A percentile compares a stretch with the other conserved stretches of the same genome.
phyloP scores from a whole-genome alignment of 92 coral and sea anemone species.

The Scolanthus callimorphus region DNA sequence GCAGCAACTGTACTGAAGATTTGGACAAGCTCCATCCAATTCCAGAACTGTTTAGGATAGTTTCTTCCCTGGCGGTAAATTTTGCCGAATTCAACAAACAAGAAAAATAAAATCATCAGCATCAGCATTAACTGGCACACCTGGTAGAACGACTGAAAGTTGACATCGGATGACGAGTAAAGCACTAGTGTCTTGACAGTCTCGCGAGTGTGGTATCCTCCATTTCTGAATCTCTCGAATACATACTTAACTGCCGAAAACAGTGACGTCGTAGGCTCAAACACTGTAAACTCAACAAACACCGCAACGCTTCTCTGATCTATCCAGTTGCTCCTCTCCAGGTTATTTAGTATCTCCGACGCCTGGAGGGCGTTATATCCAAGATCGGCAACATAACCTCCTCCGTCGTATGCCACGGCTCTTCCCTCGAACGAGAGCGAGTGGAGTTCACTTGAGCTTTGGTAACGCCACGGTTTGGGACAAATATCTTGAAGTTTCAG shows the following conservation, averaged over 20 bases:
- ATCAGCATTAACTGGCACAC: constrained; percentile 70
- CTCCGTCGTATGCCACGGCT: constrained; percentile 59
- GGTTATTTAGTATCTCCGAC: constrained; percentile 27
- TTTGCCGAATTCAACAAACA: constrained; percentile 75
- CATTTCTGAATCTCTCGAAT: constrained; percentile 56
- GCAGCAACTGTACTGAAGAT: constrained; percentile 55
- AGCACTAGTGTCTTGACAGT: constrained; percentile 61
- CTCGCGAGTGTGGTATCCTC: constrained; percentile 41
- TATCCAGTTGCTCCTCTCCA: constrained; percentile 57
- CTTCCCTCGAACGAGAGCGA: constrained; percentile 55
- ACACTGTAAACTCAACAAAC: constrained; percentile 69
- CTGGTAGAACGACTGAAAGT: constrained; percentile 58
- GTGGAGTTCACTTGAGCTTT: constrained; percentile 18
- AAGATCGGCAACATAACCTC: constrained; percentile 79
- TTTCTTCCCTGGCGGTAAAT: constrained; percentile 55
- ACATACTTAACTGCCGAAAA: constrained; percentile 63
- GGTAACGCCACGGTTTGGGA: constrained; percentile 85
- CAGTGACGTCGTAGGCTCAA: constrained; percentile 71
- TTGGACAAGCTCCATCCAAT: constrained; percentile 79
- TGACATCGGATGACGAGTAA: constrained; percentile 52
- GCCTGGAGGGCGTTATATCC: constrained; percentile 75
- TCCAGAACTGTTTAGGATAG: constrained; percentile 63
- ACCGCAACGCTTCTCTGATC: constrained; percentile 65
- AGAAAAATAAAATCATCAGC: constrained; percentile 54
- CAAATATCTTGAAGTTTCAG: constrained; percentile 58